Conservation (phyloP, 2,888 invertebrate genomes). For the Antitype chi region DNA sequence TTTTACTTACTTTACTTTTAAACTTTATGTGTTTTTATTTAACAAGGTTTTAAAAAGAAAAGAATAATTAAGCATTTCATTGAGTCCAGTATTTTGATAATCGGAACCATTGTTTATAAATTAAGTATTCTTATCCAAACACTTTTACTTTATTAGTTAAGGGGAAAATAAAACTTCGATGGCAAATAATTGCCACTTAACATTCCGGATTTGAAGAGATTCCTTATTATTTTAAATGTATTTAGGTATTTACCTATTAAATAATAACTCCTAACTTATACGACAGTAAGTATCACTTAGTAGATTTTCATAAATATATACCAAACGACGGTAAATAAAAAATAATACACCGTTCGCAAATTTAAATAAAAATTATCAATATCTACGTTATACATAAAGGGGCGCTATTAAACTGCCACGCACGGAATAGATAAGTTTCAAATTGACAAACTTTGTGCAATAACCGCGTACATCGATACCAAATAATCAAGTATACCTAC, state of each 20-base stretch:
- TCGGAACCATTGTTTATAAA: neutral
- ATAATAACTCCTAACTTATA: neutral
- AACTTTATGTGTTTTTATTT: no score
- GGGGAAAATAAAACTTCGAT: slow-evolving; percentile 10
- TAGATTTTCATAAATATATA: neutral
- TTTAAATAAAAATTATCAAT: neutral
- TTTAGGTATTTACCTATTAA: neutral
- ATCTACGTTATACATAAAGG: neutral
- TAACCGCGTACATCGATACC: neutral
- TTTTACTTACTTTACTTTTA: no score
- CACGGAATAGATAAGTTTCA: slow-evolving; percentile 10
- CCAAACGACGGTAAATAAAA: no score
- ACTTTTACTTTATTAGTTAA: neutral
- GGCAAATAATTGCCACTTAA: neutral
- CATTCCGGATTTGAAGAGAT: neutral
- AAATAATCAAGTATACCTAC: no score
- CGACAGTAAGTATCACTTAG: neutral
- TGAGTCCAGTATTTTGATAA: neutral
- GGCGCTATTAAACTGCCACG: neutral
- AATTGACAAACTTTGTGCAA: slow-evolving; percentile 1
- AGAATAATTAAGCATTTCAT: neutral
- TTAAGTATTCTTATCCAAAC: neutral
- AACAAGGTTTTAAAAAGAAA: no score
- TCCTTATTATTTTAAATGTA: neutral
- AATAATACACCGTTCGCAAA: slow-evolving; percentile 1